phyloP scores from a whole-genome alignment of 2,797 vertebrate species.

The Pygocentrus nattereri region DNA sequence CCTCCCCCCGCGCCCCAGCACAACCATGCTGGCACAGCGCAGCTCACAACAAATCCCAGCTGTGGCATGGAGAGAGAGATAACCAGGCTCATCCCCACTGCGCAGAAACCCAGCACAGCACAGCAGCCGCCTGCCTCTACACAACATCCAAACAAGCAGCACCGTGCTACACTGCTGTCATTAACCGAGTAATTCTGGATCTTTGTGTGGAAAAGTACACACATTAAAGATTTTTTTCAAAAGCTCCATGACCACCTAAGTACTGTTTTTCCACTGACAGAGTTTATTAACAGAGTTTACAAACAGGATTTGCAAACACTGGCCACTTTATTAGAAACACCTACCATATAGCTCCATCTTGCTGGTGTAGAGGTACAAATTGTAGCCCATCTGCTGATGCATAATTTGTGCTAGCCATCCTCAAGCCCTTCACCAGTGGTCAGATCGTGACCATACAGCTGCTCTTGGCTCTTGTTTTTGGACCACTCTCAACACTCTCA shows the following conservation, averaged over 20 bases:
- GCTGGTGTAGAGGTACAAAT: not conserved
- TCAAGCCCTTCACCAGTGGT: too few species aligned
- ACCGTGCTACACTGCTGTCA: not conserved
- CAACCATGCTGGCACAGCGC: constrained; percentile 36
- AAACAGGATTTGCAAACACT: not conserved
- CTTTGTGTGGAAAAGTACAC: constrained; percentile 1
- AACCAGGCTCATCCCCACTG: constrained; percentile 32
- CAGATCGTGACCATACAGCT: too few species aligned
- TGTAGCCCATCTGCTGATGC: too few species aligned
- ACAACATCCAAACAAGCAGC: constrained; percentile 23
- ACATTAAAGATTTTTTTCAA: not conserved
- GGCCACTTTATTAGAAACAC: too few species aligned
- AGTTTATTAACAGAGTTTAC: not conserved
- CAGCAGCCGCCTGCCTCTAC: not conserved
- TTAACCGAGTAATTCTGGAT: not conserved
- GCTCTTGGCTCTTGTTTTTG: too few species aligned
- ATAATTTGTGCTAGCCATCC: too few species aligned
- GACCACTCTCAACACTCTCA: too few species aligned
- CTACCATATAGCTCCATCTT: not conserved
- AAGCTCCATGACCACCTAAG: not conserved
- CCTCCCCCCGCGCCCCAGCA: constrained; percentile 24
- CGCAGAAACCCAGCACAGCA: constrained; percentile 26
- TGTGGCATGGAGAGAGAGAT: constrained; percentile 41
- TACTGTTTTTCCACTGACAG: not conserved
- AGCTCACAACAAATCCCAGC: constrained; percentile 48